Evolutionary conservation across 2,888 invertebrate species (phyloP).

Genomic region (Heliconius charithonia): DNA sequence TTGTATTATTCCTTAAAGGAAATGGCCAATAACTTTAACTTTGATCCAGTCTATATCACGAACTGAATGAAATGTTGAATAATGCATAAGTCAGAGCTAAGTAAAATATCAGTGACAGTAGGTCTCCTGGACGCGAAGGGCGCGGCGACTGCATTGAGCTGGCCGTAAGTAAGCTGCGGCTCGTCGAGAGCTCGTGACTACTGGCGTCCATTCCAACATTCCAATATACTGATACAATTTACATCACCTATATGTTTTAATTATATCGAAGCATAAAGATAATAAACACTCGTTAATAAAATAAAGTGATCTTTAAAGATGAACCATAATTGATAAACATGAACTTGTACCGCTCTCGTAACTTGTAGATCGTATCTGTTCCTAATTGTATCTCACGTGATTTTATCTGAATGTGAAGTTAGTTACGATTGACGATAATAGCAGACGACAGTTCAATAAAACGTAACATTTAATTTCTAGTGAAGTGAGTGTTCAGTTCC

Average conservation of each 20-base stretch:
- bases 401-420: neutral
- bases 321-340: neutral
- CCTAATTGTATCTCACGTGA: neutral
- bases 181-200: constrained; percentile 17
- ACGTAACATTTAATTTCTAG: neutral
- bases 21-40: neutral
- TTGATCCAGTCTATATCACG: constrained; percentile 1
- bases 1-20: neutral
- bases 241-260: neutral
- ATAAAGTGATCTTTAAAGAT: neutral
- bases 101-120: constrained; percentile 23
- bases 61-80: neutral
- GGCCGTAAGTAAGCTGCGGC: constrained; percentile 13
- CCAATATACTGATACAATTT: neutral
- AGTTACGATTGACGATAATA: neutral
- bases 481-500: constrained; percentile 13
- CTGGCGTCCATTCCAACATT: neutral
- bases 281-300: neutral
- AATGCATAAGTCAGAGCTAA: constrained; percentile 18
- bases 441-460: neutral
- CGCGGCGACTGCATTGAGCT: constrained; percentile 15
- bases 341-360: neutral
- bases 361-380: neutral
- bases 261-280: neutral
- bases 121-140: constrained; percentile 1